Conservation (phyloP, 2,888 invertebrate genomes). For the Caenorhabditis uteleia region DNA sequence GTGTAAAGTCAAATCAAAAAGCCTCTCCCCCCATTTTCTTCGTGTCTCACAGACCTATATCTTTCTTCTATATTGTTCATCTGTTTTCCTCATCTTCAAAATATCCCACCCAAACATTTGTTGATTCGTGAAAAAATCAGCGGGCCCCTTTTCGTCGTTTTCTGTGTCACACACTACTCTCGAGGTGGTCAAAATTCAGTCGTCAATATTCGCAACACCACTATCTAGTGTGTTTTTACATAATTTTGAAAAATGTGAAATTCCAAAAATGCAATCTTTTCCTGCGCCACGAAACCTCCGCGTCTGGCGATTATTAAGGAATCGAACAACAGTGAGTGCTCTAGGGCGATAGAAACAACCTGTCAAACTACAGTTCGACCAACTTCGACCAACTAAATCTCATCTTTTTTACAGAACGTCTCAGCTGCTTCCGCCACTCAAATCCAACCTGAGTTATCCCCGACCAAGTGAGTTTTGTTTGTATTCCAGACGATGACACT, state of each 20-base stretch:
- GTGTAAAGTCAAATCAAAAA: conserved; percentile 46
- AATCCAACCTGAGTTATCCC: conserved; percentile 43
- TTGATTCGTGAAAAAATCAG: conserved; percentile 1
- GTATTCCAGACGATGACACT: too few relatives aligned
- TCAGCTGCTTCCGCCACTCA: conserved; percentile 41
- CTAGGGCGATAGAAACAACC: not conserved
- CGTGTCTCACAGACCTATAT: too few relatives aligned
- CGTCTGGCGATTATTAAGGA: conserved; percentile 42
- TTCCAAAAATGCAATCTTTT: conserved; percentile 21
- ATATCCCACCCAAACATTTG: conserved; percentile 6
- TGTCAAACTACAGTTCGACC: not conserved
- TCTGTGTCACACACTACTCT: too few relatives aligned
- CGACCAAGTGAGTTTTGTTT: conserved; percentile 37
- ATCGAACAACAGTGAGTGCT: conserved; percentile 36
- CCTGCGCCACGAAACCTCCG: conserved; percentile 40
- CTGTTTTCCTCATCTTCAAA: conserved; percentile 24
- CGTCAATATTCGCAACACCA: conserved; percentile 15
- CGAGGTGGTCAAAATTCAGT: conserved; percentile 30
- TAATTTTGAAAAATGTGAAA: conserved; percentile 35
- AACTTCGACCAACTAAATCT: not conserved
- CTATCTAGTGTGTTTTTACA: conserved; percentile 13
- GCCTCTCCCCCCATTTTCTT: conserved; percentile 12
- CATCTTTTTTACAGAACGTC: conserved; percentile 37
- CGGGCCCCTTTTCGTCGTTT: not conserved
- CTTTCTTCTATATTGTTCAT: conserved; percentile 31